These are phyloP conservation scores for Drosophila lini DNA, from an alignment of 1,140 invertebrate species.

Conservation along the genomic window DNA sequence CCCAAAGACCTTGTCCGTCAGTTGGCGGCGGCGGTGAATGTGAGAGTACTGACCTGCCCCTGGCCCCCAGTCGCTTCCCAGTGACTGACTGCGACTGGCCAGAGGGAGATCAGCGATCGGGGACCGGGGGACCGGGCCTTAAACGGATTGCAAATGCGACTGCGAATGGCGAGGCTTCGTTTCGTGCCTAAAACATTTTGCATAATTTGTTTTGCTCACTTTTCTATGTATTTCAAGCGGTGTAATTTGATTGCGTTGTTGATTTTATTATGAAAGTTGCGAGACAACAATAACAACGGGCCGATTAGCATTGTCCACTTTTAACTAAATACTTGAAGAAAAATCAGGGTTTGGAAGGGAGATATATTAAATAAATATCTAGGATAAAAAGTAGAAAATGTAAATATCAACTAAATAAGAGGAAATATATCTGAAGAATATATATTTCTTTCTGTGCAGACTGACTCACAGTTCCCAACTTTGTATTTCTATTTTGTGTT, in stretches of 20 bases:
- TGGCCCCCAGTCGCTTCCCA: slow-evolving; percentile 16
- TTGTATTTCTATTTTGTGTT: slow-evolving; percentile 15
- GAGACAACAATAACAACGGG: slow-evolving; percentile 46
- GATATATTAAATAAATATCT: neutral
- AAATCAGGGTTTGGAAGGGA: neutral
- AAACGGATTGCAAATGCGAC: slow-evolving; percentile 52
- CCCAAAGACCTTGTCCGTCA: slow-evolving; percentile 67
- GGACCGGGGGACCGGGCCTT: slow-evolving; percentile 29
- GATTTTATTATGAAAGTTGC: slow-evolving; percentile 77
- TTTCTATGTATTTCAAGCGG: slow-evolving; percentile 41
- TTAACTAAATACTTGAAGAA: slow-evolving; percentile 7
- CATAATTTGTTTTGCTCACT: slow-evolving; percentile 62
- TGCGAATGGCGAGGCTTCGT: slow-evolving; percentile 36
- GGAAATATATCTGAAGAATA: neutral
- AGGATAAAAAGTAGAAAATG: neutral
- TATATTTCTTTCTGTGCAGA: slow-evolving; percentile 9
- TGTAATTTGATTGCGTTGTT: slow-evolving; percentile 68
- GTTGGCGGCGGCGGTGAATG: slow-evolving; percentile 54
- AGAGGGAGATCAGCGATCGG: slow-evolving; percentile 13
- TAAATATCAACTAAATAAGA: neutral
- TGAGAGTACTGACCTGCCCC: slow-evolving; percentile 41
- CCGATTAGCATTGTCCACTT: slow-evolving; percentile 35
- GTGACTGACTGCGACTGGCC: slow-evolving; percentile 21
- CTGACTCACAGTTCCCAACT: slow-evolving; percentile 34
- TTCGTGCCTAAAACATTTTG: slow-evolving; percentile 64